Evolutionary conservation across 2,888 invertebrate species (phyloP), one percentile per base, ranked within the genome.

Genomic region (Hemicrepidius hirtus): DNA sequence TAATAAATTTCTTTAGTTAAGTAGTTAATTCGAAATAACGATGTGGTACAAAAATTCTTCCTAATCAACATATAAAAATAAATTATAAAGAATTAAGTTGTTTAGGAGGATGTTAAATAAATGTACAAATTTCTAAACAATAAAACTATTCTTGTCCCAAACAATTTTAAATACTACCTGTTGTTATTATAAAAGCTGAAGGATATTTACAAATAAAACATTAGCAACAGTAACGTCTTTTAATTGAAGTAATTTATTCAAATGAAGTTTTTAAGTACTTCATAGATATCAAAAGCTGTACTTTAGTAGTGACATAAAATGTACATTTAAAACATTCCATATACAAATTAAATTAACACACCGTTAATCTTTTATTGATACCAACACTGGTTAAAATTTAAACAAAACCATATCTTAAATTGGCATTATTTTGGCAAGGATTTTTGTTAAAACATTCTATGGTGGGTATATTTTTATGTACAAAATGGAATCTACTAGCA

Each of bases 241-340:
- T 37, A 57, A 57, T 57, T 37, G 37, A 40, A 37, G 57, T 57
- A 57, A 35, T 57, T 57, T 57, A 57, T 57, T 57, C 57, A 57
- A 57, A 18, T 57, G 37, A 28, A 57, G 32, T 57, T 57, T n/a
- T 53, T 57, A 57, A 57, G 57, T 57, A 57, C 57, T 57, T 53
- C 18, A 53, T 37, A 49, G 50, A 60, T 62, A 69, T 62, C 50
- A 62, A 69, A 69, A 63, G 69, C 69, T 53, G 55, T 69, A 28
- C 18, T 59, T 70, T 50, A 59, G 35, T 69, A 55, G 21, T 28
- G 53, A 70, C 49, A 69, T 68, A 57, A 68, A 55, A 68, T 68
- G 35, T 68, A 60, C 50, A 68, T 37, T 24, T 68, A 32, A 37
- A 69, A 69, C 70, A 70, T 64, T 70, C 70, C 70, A 46, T 70